Evolutionary conservation across 2,113 vertebrate species (phyloP).

Genomic region (Lonchura striata): DNA sequence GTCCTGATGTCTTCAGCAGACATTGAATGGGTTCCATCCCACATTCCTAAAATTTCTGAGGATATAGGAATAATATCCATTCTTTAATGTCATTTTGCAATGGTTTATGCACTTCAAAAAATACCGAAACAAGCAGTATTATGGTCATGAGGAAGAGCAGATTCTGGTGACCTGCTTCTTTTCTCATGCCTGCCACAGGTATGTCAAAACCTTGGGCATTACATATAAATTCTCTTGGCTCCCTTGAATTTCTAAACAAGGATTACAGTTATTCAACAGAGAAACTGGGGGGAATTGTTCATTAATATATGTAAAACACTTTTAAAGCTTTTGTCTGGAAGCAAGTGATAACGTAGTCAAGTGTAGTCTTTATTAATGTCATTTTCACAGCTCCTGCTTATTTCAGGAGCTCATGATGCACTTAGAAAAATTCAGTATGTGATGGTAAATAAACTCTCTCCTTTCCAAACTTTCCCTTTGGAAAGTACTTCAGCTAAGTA

Average conservation of each 20-base stretch:
- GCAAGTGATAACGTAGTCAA: background rate
- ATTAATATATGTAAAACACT: slow-evolving; percentile 24
- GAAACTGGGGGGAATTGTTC: background rate
- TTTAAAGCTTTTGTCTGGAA: slow-evolving; percentile 7
- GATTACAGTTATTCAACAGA: background rate
- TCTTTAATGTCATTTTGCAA: background rate
- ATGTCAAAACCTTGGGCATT: background rate
- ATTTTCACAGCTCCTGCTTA: background rate
- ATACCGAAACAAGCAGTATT: background rate
- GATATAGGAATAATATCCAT: background rate
- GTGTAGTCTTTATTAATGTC: background rate
- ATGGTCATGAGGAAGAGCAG: background rate
- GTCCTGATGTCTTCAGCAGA: background rate
- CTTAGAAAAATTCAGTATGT: background rate
- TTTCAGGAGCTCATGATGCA: background rate
- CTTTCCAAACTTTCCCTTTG: background rate
- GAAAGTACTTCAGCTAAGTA: background rate
- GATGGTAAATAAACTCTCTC: background rate
- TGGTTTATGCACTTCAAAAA: background rate
- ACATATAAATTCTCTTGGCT: background rate
- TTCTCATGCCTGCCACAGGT: background rate
- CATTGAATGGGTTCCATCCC: background rate
- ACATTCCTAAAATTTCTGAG: background rate
- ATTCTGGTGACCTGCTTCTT: background rate
- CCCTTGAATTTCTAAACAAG: background rate